Evolutionary conservation across 2,888 invertebrate species (phyloP), one percentile per base, ranked within the genome.

Genomic region (Drosophila infuscata): DNA sequence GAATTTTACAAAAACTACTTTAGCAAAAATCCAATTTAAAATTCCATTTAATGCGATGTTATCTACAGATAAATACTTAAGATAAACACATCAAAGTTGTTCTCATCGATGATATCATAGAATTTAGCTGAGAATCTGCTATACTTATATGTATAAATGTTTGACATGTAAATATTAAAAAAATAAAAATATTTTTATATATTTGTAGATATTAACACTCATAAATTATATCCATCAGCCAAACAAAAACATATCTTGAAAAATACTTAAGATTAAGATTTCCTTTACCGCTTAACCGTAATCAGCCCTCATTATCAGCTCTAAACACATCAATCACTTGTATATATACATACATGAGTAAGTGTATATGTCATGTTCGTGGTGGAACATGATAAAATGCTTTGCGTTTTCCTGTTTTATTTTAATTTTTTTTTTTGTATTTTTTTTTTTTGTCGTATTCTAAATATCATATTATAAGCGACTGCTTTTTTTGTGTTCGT

Each of bases 391-490:
- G 46, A 41, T 56, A 63, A 70, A 61, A 57, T 41, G 51, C 17
- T 48, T 3, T 52, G 41, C 25, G n/a, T 53, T 61, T 43, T 63
- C 43, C 57, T 59, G 49, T 61, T 69, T 17, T 2, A 15, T 15
- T 36, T 9, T 20, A 2, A 2, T 8, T 2, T 36, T 15, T 36
- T 11, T 36, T 58, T 56, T 64, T n/a, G n/a, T 4, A 11, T 5
- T 2, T 8, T 17, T 33, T 29, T 52, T 11, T 36, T 58, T 56
- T 64, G 65, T 61, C 11, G 46, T 53, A 60, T 80, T 78, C 72
- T 68, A 65, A 72, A 80, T 68, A 67, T 68, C 61, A 76, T 59
- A 61, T 64, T 70, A 46, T 62, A 71, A 51, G 70, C 70, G 32
- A 51, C 17, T 51, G 71, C 38, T 63, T 56, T 36, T 20, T 53